These are phyloP conservation scores for Trachythela sp. DNA, from an alignment of 64 coral and sea anemone genomes.

Conservation along the genomic window DNA sequence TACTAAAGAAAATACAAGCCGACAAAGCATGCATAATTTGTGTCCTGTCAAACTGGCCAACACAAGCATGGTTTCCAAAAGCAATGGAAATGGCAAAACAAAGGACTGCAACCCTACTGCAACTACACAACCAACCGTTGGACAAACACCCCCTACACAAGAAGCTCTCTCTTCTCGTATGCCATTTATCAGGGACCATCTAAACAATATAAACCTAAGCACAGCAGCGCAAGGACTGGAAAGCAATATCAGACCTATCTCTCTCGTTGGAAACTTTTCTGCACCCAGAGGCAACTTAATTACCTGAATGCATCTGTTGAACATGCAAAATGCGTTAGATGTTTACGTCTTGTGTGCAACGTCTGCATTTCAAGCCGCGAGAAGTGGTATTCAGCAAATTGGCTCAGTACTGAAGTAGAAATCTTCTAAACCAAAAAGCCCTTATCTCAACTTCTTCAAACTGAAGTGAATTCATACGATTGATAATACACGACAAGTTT, in stretches of 20 bases:
- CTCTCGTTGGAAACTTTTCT: not conserved
- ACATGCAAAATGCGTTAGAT: no score
- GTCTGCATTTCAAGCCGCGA: no score
- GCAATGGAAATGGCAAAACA: conserved; percentile 23
- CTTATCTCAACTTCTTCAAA: no score
- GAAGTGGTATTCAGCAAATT: no score
- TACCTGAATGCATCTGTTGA: not conserved
- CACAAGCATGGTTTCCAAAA: not conserved
- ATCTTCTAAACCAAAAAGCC: no score
- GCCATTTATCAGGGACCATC: conserved; percentile 23
- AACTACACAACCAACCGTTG: conserved; percentile 12
- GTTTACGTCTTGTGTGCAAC: no score
- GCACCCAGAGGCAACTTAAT: not conserved
- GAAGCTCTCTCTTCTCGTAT: conserved; percentile 28
- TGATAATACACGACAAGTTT: no score
- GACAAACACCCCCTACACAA: conserved; percentile 5
- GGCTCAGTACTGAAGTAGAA: no score
- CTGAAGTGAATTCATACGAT: no score
- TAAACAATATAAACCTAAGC: not conserved
- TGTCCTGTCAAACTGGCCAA: not conserved
- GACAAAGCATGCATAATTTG: not conserved
- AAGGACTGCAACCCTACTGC: not conserved
- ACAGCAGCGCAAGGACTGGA: not conserved
- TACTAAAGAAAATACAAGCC: not conserved
- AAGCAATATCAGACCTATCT: conserved; percentile 44